These are phyloP conservation scores for Baronia brevicornis DNA, from an alignment of 2,888 invertebrate genomes.

Conservation along the genomic window DNA sequence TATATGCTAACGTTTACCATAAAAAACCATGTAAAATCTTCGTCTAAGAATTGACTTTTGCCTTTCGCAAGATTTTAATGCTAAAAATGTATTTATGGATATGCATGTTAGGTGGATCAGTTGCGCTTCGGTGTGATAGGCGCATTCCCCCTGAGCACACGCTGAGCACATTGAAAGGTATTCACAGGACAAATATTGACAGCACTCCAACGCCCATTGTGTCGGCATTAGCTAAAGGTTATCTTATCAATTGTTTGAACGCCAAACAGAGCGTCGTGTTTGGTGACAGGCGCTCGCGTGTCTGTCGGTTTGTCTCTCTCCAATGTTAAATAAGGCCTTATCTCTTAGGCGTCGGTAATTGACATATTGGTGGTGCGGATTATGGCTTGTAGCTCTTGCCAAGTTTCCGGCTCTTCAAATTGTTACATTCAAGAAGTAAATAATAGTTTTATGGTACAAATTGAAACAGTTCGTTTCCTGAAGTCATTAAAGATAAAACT, in stretches of 20 bases:
- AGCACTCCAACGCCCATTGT: conserved; percentile 53
- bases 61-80: no score
- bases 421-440: conserved; percentile 9
- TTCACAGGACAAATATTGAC: conserved; percentile 67
- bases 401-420: conserved; percentile 38
- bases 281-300: conserved; percentile 66
- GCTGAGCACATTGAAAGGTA: conserved; percentile 61
- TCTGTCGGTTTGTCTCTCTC: conserved; percentile 57
- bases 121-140: conserved; percentile 38
- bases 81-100: no score
- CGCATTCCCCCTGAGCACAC: conserved; percentile 43
- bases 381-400: conserved; percentile 44
- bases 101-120: no score
- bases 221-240: conserved; percentile 67
- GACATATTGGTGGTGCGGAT: conserved; percentile 52
- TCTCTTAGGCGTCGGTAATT: conserved; percentile 47
- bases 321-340: conserved; percentile 36
- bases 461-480: no score
- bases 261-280: conserved; percentile 56
- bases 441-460: no score
- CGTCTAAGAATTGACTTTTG: no score
- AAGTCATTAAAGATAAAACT: no score
- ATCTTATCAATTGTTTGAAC: conserved; percentile 71
- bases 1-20: no score
- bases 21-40: no score